phyloP scores from a whole-genome alignment of 64 coral and sea anemone genomes.

The Dendrophyllia cribrosa region DNA sequence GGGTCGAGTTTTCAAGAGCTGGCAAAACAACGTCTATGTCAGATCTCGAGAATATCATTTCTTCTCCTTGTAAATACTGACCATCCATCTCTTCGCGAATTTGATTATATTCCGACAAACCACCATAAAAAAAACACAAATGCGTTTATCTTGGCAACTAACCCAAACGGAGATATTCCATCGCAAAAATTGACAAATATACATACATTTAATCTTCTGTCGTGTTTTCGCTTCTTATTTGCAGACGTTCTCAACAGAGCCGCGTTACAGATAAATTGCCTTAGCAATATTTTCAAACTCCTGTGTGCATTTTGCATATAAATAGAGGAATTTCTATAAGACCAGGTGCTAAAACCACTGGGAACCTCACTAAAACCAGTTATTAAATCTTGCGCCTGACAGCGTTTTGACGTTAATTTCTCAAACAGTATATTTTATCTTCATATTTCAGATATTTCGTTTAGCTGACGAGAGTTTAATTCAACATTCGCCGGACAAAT shows the following conservation, averaged over 20 bases:
- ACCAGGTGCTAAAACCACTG: neutral
- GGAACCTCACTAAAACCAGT: neutral
- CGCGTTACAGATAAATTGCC: neutral
- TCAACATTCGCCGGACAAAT: neutral
- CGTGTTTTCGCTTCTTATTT: neutral
- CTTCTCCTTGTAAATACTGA: neutral
- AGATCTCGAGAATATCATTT: slow-evolving; percentile 21
- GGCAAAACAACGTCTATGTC: slow-evolving; percentile 19
- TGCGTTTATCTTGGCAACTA: neutral
- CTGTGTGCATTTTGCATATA: slow-evolving; percentile 11
- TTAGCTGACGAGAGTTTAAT: neutral
- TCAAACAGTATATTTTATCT: neutral
- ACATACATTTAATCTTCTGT: neutral
- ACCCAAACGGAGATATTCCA: neutral
- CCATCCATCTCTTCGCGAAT: slow-evolving; percentile 17
- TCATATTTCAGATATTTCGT: neutral
- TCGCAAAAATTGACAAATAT: neutral
- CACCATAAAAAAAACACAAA: neutral
- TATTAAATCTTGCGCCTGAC: neutral
- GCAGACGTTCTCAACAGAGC: neutral
- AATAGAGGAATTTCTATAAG: neutral
- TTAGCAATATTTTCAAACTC: neutral
- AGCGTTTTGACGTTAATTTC: neutral
- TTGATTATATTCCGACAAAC: neutral
- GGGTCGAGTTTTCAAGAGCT: neutral